Base-by-base conservation (phyloP, 1,140 invertebrate genomes). In the Acromyrmex charruanus region DNA sequence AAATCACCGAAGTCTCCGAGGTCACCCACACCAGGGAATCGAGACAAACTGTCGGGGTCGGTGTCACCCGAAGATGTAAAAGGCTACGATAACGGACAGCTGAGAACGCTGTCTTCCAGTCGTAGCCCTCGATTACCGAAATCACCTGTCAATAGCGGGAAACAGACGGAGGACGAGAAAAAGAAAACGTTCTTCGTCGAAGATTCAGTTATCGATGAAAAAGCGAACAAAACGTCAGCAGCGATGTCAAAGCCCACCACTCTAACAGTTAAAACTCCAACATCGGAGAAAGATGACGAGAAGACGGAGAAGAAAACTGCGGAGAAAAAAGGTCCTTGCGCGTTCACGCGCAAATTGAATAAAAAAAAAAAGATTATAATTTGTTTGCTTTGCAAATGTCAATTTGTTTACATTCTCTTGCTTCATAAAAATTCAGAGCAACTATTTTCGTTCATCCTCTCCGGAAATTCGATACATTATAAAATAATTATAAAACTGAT, bases 31-130 rank as follows among this genome's bases (percentile, higher is more conserved):
- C 1, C 63, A 44, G 39, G 39, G 4, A 28, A 10, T 16, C 51
- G 77, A 10, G 77, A 35, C 51, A 89, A 85, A 16, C n/a, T 86
- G 4, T 66, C 90, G 75, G 10, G 84, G 7, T 66, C 89, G 77
- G 7, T 16, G 9, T 85, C 91, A 2, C 80, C 90, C 0, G 92
- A 91, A 7, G 85, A 81, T 10, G 89, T 94, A 1, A 92, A 92
- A 66, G 93, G 94, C 1, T 94, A 92, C 59, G 93, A 94, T 44
- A 91, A 95, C 74, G 94, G 94, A 0, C 87, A 92, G 18, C 86
- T 80, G 63, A 92, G 92, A 65, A 94, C 93, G 0, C 84, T 95
- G 21, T 93, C 91, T 14, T 89, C 82, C 31, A 74, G 89, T 0
- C 25, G 74, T 77, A 66, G 90, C 69, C 84, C 87, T 14, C 88